Percentiles rank a stretch among this genome's conserved stretches.
Evolutionary conservation across 2,797 vertebrate species (phyloP).

Genomic region (Phalanger gymnotis): DNA sequence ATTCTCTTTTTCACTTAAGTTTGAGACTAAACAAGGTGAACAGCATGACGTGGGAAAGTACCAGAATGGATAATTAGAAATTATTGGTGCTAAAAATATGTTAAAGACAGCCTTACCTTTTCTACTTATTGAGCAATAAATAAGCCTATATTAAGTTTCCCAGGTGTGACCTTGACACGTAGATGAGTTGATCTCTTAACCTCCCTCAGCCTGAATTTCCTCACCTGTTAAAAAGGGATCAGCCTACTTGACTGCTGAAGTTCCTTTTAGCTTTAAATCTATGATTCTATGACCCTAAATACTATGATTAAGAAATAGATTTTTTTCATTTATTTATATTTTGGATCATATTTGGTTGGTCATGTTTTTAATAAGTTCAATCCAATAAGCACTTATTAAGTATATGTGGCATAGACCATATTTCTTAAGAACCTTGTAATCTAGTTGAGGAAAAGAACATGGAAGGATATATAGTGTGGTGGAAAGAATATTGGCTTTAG

Average conservation of each 20-base stretch:
- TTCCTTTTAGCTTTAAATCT: background rate
- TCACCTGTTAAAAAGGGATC: background rate
- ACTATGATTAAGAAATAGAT: background rate
- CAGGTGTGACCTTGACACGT: background rate
- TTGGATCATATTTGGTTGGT: background rate
- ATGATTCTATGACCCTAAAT: background rate
- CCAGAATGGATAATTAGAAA: background rate
- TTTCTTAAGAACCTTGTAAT: background rate
- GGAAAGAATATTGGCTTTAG: background rate
- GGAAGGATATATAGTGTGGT: background rate
- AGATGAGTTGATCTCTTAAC: background rate
- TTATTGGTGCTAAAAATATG: background rate
- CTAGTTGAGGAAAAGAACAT: background rate
- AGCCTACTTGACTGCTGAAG: background rate
- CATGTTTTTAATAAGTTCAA: background rate
- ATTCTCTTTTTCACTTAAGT: constrained; percentile 23
- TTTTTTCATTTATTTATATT: background rate
- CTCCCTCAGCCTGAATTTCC: background rate
- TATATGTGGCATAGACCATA: background rate
- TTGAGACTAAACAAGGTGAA: background rate
- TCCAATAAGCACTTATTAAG: background rate
- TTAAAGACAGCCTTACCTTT: background rate
- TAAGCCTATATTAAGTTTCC: background rate
- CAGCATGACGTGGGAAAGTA: background rate
- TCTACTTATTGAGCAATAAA: background rate